Conservation (phyloP, 2,888 invertebrate genomes). For the Eristalinus aeneus region DNA sequence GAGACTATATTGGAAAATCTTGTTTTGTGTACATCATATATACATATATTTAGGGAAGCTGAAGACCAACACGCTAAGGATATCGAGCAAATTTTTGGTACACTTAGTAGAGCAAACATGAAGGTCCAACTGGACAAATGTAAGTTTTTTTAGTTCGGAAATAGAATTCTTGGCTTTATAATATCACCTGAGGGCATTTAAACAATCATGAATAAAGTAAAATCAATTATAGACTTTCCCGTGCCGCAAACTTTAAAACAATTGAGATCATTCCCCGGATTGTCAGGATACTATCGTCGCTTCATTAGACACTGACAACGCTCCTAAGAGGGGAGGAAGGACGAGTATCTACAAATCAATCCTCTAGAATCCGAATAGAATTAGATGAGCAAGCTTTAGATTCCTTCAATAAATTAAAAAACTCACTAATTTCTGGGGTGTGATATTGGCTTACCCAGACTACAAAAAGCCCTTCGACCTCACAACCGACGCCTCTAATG, state of each 20-base stretch:
- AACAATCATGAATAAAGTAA: not conserved
- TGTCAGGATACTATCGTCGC: not conserved
- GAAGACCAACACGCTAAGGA: not conserved
- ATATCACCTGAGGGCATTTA: not conserved
- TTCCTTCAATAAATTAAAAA: not conserved
- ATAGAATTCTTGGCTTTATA: not conserved
- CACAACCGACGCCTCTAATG: constrained; percentile 74
- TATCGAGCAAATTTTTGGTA: not conserved
- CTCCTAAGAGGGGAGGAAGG: not conserved
- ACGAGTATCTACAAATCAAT: not conserved
- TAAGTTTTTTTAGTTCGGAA: not conserved
- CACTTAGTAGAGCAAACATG: not conserved
- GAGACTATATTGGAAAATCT: not conserved
- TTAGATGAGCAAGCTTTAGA: not conserved
- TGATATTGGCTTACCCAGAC: not conserved
- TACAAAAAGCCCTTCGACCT: constrained; percentile 30
- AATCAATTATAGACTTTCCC: not conserved
- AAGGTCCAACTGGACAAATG: not conserved
- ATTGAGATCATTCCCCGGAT: not conserved
- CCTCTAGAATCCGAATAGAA: not conserved
- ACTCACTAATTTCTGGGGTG: not conserved
- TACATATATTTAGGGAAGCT: not conserved
- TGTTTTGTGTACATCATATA: not conserved
- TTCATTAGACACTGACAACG: not conserved
- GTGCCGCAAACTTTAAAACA: not conserved